Percentiles rank a stretch among this genome's conserved stretches.
phyloP scores from a whole-genome alignment of 2,113 vertebrate species.

The Nematolebias whitei region DNA sequence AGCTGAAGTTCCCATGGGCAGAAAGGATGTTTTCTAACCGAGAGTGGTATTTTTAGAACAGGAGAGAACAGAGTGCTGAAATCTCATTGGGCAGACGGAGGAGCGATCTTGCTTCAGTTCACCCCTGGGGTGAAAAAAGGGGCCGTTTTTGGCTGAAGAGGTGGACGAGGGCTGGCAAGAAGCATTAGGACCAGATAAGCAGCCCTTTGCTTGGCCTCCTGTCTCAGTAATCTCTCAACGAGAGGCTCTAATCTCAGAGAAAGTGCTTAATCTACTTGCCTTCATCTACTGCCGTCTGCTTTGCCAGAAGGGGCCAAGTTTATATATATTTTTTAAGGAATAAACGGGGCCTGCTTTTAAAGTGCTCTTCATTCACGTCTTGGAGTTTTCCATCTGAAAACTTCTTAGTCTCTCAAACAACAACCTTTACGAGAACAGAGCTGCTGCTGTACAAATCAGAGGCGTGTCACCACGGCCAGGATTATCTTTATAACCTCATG shows the following conservation, averaged over 20 bases:
- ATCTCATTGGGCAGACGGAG: conserved; percentile 64
- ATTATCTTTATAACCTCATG: too few relatives aligned
- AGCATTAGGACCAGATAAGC: conserved; percentile 66
- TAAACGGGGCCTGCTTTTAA: conserved; percentile 28
- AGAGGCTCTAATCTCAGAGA: conserved; percentile 66
- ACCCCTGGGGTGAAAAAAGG: conserved; percentile 36
- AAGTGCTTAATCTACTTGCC: conserved; percentile 66
- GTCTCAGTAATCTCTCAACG: conserved; percentile 61
- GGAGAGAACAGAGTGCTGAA: conserved; percentile 34
- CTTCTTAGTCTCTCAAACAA: neutral
- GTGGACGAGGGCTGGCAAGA: conserved; percentile 46
- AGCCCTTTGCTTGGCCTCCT: conserved; percentile 53
- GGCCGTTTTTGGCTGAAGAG: conserved; percentile 44
- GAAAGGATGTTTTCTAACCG: conserved; percentile 30
- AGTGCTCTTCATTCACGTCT: conserved; percentile 11
- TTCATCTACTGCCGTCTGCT: conserved; percentile 47
- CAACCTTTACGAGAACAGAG: too few relatives aligned
- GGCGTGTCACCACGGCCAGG: neutral
- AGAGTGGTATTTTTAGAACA: conserved; percentile 53
- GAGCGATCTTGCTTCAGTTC: conserved; percentile 54
- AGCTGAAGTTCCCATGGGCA: conserved; percentile 9
- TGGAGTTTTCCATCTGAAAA: neutral
- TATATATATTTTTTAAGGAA: conserved; percentile 11
- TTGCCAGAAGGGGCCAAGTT: conserved; percentile 36
- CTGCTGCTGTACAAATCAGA: too few relatives aligned